These are phyloP conservation scores for Mesocricetus auratus DNA, from an alignment of 2,113 vertebrate species.

Conservation along the genomic window DNA sequence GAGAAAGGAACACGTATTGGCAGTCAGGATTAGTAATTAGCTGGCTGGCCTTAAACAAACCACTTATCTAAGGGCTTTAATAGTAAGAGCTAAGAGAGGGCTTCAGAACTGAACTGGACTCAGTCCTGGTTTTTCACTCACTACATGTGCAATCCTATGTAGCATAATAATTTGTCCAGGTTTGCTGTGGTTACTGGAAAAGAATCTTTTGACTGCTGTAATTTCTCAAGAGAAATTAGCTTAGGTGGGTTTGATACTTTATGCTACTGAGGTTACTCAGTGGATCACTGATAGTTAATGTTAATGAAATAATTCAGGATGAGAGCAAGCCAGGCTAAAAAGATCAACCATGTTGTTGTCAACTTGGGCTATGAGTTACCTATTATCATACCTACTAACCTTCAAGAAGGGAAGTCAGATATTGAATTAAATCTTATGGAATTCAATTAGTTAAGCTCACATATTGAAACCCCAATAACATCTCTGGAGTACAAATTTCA, in stretches of 20 bases:
- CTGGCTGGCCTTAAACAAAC: neutral
- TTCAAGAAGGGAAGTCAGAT: neutral
- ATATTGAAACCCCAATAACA: neutral
- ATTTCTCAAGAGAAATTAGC: neutral
- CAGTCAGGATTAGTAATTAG: neutral
- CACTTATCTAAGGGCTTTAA: neutral
- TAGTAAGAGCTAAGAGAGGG: neutral
- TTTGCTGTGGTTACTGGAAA: neutral
- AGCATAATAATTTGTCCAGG: neutral
- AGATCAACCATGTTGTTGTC: neutral
- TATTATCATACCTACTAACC: neutral
- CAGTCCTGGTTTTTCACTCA: neutral
- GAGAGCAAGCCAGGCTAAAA: neutral
- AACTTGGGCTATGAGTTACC: neutral
- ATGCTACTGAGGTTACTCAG: neutral
- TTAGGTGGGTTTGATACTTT: neutral
- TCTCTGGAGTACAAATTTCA: neutral
- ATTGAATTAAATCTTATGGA: neutral
- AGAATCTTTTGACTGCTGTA: neutral
- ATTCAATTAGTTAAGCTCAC: neutral
- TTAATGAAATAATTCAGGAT: neutral
- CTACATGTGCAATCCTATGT: neutral
- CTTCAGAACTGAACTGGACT: neutral
- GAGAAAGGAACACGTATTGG: neutral
- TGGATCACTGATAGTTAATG: neutral